Conservation (phyloP, 2,797 vertebrate species). For the Cossypha dichroa region DNA sequence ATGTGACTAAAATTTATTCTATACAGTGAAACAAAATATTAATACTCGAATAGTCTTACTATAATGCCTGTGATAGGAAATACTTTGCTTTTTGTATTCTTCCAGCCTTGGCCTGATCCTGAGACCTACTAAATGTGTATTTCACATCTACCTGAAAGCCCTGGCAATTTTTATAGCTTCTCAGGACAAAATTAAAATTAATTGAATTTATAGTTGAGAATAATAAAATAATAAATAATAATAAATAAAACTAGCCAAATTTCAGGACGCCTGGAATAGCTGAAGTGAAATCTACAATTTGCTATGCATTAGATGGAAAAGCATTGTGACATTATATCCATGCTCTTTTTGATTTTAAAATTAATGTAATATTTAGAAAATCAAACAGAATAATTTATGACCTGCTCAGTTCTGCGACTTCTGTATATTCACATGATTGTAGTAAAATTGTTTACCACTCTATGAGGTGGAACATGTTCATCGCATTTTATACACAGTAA, state of each 20-base stretch:
- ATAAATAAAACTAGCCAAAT: neutral
- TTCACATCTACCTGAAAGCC: neutral
- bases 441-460: neutral
- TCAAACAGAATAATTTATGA: neutral
- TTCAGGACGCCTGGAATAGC: neutral
- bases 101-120: neutral
- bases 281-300: neutral
- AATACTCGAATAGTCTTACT: neutral
- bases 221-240: neutral
- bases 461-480: neutral
- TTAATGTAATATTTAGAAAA: neutral
- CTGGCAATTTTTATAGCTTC: neutral
- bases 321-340: neutral
- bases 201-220: neutral
- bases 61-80: neutral
- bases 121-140: neutral
- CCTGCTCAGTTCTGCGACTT: neutral
- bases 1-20: neutral
- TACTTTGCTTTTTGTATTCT: neutral
- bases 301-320: neutral
- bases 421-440: neutral
- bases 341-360: neutral
- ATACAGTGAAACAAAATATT: neutral
- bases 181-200: neutral
- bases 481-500: neutral